Evolutionary conservation across 2,888 invertebrate genomes (phyloP).

Genomic region (Eustalomyia histrio): DNA sequence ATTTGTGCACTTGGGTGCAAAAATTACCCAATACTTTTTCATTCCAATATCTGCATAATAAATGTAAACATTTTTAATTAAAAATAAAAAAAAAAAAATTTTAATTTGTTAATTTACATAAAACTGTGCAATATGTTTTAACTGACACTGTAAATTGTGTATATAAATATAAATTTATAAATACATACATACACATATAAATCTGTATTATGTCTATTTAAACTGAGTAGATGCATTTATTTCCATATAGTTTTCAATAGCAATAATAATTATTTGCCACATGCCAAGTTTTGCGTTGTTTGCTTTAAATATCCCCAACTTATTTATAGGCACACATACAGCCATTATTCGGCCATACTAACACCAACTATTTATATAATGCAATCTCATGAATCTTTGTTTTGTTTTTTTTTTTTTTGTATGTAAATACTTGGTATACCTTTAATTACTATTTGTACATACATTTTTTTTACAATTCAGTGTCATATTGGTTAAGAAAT

Average conservation of each 20-base stretch:
- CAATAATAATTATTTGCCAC: conserved; percentile 61
- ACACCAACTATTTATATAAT: conserved; percentile 2
- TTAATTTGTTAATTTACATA: too few relatives aligned
- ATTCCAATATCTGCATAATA: too few relatives aligned
- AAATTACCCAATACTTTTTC: too few relatives aligned
- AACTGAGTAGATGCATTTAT: background rate
- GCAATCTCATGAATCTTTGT: conserved; percentile 23
- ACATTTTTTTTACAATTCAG: conserved; percentile 26
- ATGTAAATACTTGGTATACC: conserved; percentile 20
- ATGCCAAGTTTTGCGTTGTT: conserved; percentile 51
- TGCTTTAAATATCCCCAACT: conserved; percentile 13
- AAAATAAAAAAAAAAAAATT: too few relatives aligned
- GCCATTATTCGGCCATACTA: background rate
- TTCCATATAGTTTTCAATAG: conserved; percentile 46
- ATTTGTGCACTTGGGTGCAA: too few relatives aligned
- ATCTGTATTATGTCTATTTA: conserved; percentile 9
- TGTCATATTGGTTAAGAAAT: conserved; percentile 12
- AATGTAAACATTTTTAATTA: too few relatives aligned
- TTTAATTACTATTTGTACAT: conserved; percentile 34
- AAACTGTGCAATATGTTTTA: too few relatives aligned
- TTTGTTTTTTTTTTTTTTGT: conserved; percentile 3
- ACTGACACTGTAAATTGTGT: background rate
- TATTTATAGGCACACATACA: conserved; percentile 12
- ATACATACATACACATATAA: conserved; percentile 12
- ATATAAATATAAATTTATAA: conserved; percentile 29